These are phyloP conservation scores for Platycheirus albimanus DNA, from an alignment of 2,888 invertebrate genomes.

Conservation along the genomic window DNA sequence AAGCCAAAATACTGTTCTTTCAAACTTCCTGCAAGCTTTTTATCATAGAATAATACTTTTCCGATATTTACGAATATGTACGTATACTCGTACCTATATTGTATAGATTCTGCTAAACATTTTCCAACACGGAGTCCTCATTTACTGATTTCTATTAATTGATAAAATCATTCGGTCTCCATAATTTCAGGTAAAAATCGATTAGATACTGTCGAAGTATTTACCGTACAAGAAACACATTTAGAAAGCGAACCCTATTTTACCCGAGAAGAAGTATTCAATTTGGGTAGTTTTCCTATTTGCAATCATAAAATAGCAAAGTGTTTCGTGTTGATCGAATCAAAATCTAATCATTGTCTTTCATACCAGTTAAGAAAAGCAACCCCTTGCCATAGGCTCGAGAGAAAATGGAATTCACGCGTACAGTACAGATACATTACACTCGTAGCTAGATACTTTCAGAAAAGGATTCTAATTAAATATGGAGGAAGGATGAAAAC, in stretches of 20 bases:
- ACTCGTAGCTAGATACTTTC: conserved; percentile 5
- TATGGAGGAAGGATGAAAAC: conserved; percentile 2
- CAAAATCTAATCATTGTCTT: conserved; percentile 66
- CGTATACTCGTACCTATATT: too few species aligned
- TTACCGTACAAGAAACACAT: not conserved
- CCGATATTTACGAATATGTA: too few species aligned
- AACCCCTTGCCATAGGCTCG: not conserved
- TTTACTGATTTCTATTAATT: conserved; percentile 9
- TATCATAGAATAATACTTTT: too few species aligned
- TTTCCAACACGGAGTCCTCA: too few species aligned
- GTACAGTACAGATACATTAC: not conserved
- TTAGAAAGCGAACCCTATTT: not conserved
- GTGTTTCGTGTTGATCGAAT: conserved; percentile 41
- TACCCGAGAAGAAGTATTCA: not conserved
- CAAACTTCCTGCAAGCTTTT: too few species aligned
- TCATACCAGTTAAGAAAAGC: conserved; percentile 2
- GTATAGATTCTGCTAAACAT: too few species aligned
- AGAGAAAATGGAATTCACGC: not conserved
- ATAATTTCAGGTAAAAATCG: not conserved
- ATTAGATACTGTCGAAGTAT: not conserved
- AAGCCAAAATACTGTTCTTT: too few species aligned
- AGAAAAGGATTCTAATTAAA: not conserved
- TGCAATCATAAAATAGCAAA: not conserved
- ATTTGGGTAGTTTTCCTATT: not conserved
- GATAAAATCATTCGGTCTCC: not conserved